Conservation (phyloP, 2,888 invertebrate species). For the Teinopalpus imperialis region DNA sequence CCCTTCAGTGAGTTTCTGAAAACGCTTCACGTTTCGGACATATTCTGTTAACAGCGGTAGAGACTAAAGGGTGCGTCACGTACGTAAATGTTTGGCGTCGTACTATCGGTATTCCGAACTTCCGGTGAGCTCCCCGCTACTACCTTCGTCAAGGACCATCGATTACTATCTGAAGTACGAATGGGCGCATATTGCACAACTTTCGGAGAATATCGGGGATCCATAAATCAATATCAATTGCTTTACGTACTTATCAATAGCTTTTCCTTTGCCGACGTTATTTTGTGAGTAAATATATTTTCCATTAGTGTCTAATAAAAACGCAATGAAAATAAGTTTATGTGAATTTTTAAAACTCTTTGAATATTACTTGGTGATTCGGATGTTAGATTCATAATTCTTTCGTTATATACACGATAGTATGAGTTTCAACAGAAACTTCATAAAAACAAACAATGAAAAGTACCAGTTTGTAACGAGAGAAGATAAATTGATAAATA, state of each 20-base stretch:
- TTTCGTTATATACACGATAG: too few relatives aligned
- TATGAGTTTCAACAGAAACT: too few relatives aligned
- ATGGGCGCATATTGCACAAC: conserved; percentile 70
- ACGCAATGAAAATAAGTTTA: conserved; percentile 12
- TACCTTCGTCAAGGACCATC: conserved; percentile 68
- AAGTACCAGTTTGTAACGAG: too few relatives aligned
- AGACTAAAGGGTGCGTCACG: conserved; percentile 57
- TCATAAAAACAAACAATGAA: too few relatives aligned
- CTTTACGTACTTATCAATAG: conserved; percentile 44
- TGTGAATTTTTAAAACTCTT: not conserved
- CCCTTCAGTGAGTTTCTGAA: conserved; percentile 40
- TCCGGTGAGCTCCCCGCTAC: conserved; percentile 51
- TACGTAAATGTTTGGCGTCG: conserved; percentile 67
- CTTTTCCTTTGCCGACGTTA: conserved; percentile 41
- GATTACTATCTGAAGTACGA: conserved; percentile 60
- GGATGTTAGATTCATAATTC: too few relatives aligned
- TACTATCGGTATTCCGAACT: conserved; percentile 58
- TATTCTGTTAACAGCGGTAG: conserved; percentile 45
- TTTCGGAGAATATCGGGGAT: conserved; percentile 51
- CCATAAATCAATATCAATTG: conserved; percentile 55
- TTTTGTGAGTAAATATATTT: conserved; percentile 27
- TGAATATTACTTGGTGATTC: too few relatives aligned
- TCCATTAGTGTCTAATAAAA: conserved; percentile 15
- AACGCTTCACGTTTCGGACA: conserved; percentile 53
- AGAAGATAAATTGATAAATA: too few relatives aligned